Evolutionary conservation across 1,140 invertebrate genomes (phyloP), one percentile per base, ranked within the genome.

Genomic region (Tetramorium parvispinum): DNA sequence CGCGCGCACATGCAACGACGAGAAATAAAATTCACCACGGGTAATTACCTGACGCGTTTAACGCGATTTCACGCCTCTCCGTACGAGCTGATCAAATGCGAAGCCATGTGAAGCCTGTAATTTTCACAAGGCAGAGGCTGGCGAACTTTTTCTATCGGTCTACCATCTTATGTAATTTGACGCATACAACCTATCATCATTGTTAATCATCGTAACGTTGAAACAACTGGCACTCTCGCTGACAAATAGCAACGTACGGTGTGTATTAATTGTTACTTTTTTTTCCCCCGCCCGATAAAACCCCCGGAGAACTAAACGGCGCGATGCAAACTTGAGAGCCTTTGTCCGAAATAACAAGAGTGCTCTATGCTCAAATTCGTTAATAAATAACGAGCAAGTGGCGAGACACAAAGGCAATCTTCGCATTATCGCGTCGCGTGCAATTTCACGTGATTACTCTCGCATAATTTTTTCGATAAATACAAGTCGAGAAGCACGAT

Each of bases 31-130:
- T 75, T 46, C 68, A 46, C 53, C 40, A 43, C 27, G 68, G 78
- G n/a, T 83, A 83, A 83, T 83, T 83, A 83, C 68, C 79, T 75
- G 68, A 75, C 24, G 79, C 68, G 79, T 83, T 83, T 83, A 83
- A 83, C 79, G 68, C 68, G 79, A 83, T 83, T 83, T 83, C 27
- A 83, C 79, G 79, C 53, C 79, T 75, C 57, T 53, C n/a, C 78
- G 37, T 82, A 32, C 68, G 68, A 73, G 53, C 66, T 61, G 79
- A 83, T 83, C 79, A 83, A 83, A 83, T 59, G 79, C 49, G 68
- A 83, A 66, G 27, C 61, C 77, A 59, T 61, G 77, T 24, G 77
- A 66, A 75, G 68, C 68, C 68, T 83, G 51, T 75, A 83, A 83
- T 83, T 83, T 83, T 46, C 79, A 73, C 79, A 61, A 59, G 40